Conservation (phyloP, 2,888 invertebrate genomes). For the Tholera decimalis region DNA sequence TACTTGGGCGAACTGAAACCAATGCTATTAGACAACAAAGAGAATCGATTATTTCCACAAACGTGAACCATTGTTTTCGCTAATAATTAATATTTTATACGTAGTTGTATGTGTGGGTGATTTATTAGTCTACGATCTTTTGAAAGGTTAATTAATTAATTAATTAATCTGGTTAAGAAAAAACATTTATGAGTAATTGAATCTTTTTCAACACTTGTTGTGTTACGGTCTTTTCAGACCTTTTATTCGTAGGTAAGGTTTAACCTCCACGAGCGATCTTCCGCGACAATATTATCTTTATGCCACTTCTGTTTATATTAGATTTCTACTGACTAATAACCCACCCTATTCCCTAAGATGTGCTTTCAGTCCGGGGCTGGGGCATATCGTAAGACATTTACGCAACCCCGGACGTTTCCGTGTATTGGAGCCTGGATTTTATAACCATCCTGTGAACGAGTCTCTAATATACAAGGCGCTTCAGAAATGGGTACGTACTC, state of each 20-base stretch:
- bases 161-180: slow-evolving; percentile 11
- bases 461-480: too few relatives aligned
- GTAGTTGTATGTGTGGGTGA: slow-evolving; percentile 25
- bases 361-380: too few relatives aligned
- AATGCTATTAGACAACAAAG: slow-evolving; percentile 80
- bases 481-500: too few relatives aligned
- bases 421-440: too few relatives aligned
- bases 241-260: not conserved
- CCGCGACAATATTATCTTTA: not conserved
- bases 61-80: slow-evolving; percentile 68
- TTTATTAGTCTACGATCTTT: slow-evolving; percentile 42
- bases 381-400: too few relatives aligned
- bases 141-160: slow-evolving; percentile 40
- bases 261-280: not conserved
- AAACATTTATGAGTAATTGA: not conserved
- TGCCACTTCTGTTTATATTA: not conserved
- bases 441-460: too few relatives aligned
- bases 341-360: too few relatives aligned
- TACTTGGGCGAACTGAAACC: slow-evolving; percentile 71
- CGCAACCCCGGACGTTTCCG: too few relatives aligned
- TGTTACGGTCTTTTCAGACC: not conserved
- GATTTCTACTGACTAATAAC: too few relatives aligned
- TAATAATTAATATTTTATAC: slow-evolving; percentile 59
- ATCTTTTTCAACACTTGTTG: too few relatives aligned
- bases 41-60: slow-evolving; percentile 74